These are phyloP conservation scores for Papilio xuthus DNA, from an alignment of 1,140 invertebrate genomes.

Conservation along the genomic window DNA sequence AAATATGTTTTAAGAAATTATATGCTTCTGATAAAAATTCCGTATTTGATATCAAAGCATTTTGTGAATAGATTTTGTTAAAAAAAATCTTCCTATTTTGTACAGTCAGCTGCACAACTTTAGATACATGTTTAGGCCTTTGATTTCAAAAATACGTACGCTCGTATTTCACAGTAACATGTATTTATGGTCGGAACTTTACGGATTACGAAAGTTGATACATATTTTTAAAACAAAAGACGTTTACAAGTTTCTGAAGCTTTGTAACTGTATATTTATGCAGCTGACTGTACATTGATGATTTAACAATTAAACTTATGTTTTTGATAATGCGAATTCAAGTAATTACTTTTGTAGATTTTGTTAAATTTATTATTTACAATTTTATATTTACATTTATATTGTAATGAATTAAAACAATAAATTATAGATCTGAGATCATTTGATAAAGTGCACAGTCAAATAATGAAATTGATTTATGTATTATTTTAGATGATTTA, in stretches of 20 bases:
- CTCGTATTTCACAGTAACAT: too few relatives aligned
- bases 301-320: not conserved
- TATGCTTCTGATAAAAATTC: not conserved
- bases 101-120: too few relatives aligned
- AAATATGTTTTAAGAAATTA: not conserved
- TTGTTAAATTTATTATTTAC: not conserved
- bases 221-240: too few relatives aligned
- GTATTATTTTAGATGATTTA: not conserved
- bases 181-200: too few relatives aligned
- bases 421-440: slow-evolving; percentile 31
- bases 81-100: not conserved
- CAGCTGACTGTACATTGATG: too few relatives aligned
- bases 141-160: too few relatives aligned
- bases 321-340: not conserved
- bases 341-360: not conserved
- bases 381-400: not conserved
- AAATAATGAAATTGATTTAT: not conserved
- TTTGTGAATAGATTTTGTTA: not conserved
- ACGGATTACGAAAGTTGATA: too few relatives aligned
- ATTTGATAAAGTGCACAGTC: not conserved
- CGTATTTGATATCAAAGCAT: not conserved
- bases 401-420: not conserved
- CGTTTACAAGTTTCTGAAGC: too few relatives aligned
- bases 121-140: too few relatives aligned
- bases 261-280: too few relatives aligned